These are phyloP conservation scores for Lagopus leucura DNA, from an alignment of 2,113 vertebrate genomes.

Conservation along the genomic window DNA sequence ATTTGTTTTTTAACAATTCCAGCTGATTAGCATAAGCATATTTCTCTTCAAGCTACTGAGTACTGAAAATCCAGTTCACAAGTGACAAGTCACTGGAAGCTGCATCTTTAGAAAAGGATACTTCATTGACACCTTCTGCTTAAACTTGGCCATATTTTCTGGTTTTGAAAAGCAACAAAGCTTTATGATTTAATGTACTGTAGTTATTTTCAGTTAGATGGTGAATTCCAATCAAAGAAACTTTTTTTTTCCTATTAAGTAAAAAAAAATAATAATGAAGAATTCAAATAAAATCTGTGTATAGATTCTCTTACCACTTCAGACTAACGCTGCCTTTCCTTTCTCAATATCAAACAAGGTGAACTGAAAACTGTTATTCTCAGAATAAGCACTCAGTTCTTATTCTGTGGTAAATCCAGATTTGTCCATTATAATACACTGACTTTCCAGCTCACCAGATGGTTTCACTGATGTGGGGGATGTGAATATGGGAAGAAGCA, in stretches of 20 bases:
- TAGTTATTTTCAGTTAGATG: not conserved
- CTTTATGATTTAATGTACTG: not conserved
- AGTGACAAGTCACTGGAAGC: not conserved
- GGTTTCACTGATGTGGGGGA: not conserved
- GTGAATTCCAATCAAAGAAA: not conserved
- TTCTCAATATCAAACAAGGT: not conserved
- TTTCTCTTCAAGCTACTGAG: not conserved
- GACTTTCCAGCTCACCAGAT: not conserved
- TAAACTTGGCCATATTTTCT: not conserved
- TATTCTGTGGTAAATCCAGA: not conserved
- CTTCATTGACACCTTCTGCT: not conserved
- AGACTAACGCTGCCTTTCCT: not conserved
- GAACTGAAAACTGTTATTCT: not conserved
- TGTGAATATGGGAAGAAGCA: not conserved
- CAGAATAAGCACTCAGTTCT: not conserved
- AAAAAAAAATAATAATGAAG: not conserved
- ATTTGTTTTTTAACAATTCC: not conserved
- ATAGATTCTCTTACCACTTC: not conserved
- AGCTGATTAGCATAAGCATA: not conserved
- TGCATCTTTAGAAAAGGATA: not conserved
- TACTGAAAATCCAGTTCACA: not conserved
- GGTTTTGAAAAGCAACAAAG: not conserved
- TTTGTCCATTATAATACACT: not conserved
- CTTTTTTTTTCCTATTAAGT: not conserved
- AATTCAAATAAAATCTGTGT: not conserved